Conservation (phyloP, 2,113 vertebrate genomes). For the Peromyscus polionotus region DNA sequence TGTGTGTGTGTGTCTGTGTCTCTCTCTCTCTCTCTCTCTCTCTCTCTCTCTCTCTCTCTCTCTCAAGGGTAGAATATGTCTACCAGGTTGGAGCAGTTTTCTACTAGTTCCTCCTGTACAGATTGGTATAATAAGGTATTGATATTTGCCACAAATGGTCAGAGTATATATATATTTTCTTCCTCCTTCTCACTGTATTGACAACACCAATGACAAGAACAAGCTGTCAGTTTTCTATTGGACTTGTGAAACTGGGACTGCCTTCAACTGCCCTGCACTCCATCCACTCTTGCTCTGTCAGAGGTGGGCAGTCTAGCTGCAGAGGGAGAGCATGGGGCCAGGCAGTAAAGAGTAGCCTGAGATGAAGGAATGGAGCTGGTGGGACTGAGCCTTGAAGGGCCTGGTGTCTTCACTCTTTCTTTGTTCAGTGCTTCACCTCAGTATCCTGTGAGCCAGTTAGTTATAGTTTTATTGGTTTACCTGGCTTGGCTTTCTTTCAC, state of each 20-base stretch:
- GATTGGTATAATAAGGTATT: not conserved
- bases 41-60: too few species aligned
- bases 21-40: not conserved
- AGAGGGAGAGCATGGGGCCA: slow-evolving; percentile 56
- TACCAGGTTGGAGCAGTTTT: slow-evolving; percentile 2
- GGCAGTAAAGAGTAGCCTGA: slow-evolving; percentile 27
- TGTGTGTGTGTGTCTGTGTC: not conserved
- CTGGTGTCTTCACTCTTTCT: slow-evolving; percentile 31
- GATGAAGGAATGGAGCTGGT: slow-evolving; percentile 3
- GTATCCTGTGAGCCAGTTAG: not conserved
- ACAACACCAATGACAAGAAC: not conserved
- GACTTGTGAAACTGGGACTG: slow-evolving; percentile 7
- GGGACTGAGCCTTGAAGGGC: not conserved
- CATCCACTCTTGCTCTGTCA: too few species aligned
- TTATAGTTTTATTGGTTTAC: slow-evolving; percentile 42
- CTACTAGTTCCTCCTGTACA: not conserved
- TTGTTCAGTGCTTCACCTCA: not conserved
- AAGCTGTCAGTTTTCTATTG: slow-evolving; percentile 22
- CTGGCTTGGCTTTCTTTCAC: slow-evolving; percentile 52
- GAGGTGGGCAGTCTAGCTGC: not conserved
- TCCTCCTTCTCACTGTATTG: not conserved
- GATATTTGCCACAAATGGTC: not conserved
- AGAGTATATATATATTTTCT: not conserved
- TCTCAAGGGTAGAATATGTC: not conserved
- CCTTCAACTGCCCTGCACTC: not conserved